These are phyloP conservation scores for Pocillopora meandrina DNA, from an alignment of 92 coral and sea anemone species.

Conservation along the genomic window DNA sequence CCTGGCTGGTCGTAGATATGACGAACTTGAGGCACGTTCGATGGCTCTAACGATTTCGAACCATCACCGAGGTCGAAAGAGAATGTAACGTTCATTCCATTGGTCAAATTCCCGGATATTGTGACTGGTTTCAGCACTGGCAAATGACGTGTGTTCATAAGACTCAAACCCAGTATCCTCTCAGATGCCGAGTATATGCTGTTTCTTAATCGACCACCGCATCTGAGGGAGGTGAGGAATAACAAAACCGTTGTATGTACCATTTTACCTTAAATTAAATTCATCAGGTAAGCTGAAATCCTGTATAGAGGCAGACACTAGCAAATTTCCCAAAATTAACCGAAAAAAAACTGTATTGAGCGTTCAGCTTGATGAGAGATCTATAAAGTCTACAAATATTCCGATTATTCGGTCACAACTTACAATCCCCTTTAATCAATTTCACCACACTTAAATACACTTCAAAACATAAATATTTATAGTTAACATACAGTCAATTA, in stretches of 20 bases:
- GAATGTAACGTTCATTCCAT: constrained; percentile 70
- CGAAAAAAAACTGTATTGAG: too few species aligned
- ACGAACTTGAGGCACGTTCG: constrained; percentile 29
- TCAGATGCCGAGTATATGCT: constrained; percentile 76
- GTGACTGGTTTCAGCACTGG: constrained; percentile 57
- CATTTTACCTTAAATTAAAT: neutral
- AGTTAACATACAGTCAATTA: too few species aligned
- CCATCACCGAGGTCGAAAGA: constrained; percentile 81
- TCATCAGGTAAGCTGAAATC: too few species aligned
- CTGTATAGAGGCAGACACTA: too few species aligned
- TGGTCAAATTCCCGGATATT: constrained; percentile 58
- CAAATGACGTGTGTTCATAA: constrained; percentile 37
- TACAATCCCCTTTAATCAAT: too few species aligned
- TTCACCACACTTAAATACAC: too few species aligned
- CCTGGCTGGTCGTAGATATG: constrained; percentile 89
- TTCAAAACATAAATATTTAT: too few species aligned
- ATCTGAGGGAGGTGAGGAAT: constrained; percentile 44
- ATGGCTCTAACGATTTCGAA: constrained; percentile 35
- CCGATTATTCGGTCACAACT: too few species aligned
- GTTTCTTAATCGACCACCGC: constrained; percentile 72
- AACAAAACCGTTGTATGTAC: neutral
- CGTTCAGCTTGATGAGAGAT: too few species aligned
- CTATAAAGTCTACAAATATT: too few species aligned
- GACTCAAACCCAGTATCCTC: constrained; percentile 75
- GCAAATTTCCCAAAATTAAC: too few species aligned